Base-by-base conservation (phyloP, 1,140 invertebrate genomes). In the Schmidtea mediterranea region DNA sequence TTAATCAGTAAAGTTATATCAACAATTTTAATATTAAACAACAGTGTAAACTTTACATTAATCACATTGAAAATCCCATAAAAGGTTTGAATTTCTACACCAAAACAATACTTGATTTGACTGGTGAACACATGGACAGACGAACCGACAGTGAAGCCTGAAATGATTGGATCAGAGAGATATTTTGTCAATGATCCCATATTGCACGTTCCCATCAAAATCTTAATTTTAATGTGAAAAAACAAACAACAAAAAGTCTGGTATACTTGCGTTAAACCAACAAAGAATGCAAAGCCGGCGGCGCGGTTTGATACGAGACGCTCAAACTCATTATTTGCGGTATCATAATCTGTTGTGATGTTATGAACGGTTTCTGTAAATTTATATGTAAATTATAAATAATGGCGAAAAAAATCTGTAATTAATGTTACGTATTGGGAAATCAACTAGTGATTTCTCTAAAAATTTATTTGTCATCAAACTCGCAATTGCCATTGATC, bases 71-170 rank as follows among this genome's bases (percentile, higher is more conserved):
- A 45, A 21, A 19, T 8, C 5, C 79, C 77, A 43, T 68, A 73
- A 40, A 73, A 63, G 21, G 72, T 72, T 0, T 59, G 62, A n/a
- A 81, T 59, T 1, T 32, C 62, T 0, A 87, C 59, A 0, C 83
- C 83, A 49, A 89, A 68, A 1, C 89, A 68, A 62, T 82, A 77
- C 59, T 82, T 82, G 1, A 89, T 65, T 67, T 90, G 84, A 3
- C 82, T 84, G 0, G 76, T 75, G 13, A 84, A 66, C 10, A 90
- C 83, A 56, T 87, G 80, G 48, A 86, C 67, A 0, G 82, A 80
- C 2, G 83, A 80, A 1, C 77, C 82, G 0, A 82, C 84, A 1
- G 82, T 89, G 59, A 89, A 87, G 1, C 81, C 82, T 53, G 76
- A 81, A 1, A 90, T 78, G 51, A 92, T 69, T 0, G 80, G 78